Percentiles rank a stretch among this genome's conserved stretches.
phyloP scores from a whole-genome alignment of 2,797 vertebrate genomes.

The Prionace glauca region DNA sequence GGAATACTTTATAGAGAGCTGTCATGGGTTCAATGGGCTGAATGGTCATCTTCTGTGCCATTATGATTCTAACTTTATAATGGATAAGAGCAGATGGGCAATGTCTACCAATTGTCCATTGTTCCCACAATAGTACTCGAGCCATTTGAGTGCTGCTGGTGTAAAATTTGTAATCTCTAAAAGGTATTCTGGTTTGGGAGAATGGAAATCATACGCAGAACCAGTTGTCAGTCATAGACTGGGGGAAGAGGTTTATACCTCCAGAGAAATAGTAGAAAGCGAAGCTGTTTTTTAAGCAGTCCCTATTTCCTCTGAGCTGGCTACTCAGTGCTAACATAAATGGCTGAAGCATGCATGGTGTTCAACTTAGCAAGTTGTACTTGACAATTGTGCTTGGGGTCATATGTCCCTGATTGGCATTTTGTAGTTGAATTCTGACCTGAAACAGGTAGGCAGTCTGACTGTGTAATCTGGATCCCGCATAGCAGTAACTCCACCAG shows the following conservation, averaged over 20 bases:
- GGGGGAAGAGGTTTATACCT: background rate
- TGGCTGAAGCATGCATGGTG: background rate
- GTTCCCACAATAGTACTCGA: too few species aligned
- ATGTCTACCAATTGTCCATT: background rate
- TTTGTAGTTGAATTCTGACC: background rate
- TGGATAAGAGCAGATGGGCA: background rate
- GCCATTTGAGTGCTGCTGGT: background rate
- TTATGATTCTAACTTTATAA: background rate
- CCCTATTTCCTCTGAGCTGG: background rate
- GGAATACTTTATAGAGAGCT: background rate
- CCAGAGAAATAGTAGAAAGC: background rate
- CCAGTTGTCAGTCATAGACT: background rate
- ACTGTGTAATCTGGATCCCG: background rate
- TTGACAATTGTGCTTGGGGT: background rate
- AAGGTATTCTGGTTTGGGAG: background rate
- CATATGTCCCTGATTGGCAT: background rate
- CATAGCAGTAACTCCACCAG: background rate
- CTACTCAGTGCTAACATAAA: background rate
- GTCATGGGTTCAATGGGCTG: background rate
- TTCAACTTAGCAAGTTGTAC: background rate
- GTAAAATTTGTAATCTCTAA: background rate
- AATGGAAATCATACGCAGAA: background rate
- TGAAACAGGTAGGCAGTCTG: background rate
- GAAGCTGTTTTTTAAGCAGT: background rate
- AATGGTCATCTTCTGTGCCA: background rate